These are phyloP conservation scores for Malthinus flaveolus DNA, from an alignment of 2,888 invertebrate species.

Conservation along the genomic window DNA sequence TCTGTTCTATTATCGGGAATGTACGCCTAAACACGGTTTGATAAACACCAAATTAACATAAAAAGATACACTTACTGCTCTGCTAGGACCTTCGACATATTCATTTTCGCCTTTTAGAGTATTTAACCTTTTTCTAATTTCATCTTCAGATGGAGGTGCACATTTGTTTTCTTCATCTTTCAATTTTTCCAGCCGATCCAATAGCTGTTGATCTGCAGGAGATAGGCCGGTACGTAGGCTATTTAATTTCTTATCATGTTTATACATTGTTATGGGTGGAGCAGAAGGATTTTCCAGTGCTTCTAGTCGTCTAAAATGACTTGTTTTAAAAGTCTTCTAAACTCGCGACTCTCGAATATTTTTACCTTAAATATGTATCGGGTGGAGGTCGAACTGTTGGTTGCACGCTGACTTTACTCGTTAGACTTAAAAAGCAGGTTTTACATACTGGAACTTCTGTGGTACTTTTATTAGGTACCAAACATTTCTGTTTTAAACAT, in stretches of 20 bases:
- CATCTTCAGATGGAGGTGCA: constrained; percentile 63
- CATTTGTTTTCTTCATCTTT: constrained; percentile 60
- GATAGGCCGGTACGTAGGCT: constrained; percentile 53
- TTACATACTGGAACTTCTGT: constrained; percentile 69
- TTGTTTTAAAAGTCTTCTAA: too few species aligned
- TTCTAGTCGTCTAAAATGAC: constrained; percentile 54
- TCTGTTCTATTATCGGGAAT: constrained; percentile 65
- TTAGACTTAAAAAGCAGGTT: constrained; percentile 56
- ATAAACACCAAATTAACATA: constrained; percentile 7
- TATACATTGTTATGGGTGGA: constrained; percentile 61
- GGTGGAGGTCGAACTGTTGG: constrained; percentile 52
- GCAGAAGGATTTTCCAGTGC: constrained; percentile 59
- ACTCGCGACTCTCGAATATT: too few species aligned
- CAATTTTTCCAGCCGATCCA: constrained; percentile 68
- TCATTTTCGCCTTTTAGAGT: constrained; percentile 65
- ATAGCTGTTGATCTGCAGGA: constrained; percentile 64
- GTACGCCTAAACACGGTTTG: constrained; percentile 48
- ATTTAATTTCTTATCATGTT: constrained; percentile 49
- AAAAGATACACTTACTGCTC: constrained; percentile 38
- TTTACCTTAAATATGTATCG: constrained; percentile 62
- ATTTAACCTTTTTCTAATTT: constrained; percentile 67
- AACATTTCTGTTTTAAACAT: constrained; percentile 74
- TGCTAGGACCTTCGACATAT: constrained; percentile 49
- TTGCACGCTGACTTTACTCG: constrained; percentile 37
- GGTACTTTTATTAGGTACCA: constrained; percentile 64